Evolutionary conservation across 2,113 vertebrate genomes (phyloP).

Genomic region (Aepyceros melampus): DNA sequence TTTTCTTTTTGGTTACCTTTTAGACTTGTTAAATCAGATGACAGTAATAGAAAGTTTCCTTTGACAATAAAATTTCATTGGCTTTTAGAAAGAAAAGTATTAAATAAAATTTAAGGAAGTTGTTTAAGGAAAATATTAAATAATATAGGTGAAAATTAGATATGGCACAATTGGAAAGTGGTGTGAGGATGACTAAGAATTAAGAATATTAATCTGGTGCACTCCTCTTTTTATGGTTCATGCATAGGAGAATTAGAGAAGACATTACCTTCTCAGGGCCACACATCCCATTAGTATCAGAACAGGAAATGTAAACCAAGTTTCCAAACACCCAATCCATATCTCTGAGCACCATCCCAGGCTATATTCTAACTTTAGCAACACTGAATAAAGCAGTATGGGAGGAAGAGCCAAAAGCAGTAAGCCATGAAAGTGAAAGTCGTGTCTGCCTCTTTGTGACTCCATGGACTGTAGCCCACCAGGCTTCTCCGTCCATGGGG

Average conservation of each 20-base stretch:
- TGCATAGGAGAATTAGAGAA: not conserved
- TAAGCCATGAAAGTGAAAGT: not conserved
- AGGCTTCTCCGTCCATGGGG: not conserved
- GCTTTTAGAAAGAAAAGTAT: not conserved
- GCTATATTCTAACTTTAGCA: not conserved
- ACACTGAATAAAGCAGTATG: not conserved
- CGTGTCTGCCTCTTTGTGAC: not conserved
- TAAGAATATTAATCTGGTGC: not conserved
- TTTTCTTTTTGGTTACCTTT: not conserved
- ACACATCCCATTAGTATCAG: not conserved
- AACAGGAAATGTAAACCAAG: not conserved
- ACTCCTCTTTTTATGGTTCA: not conserved
- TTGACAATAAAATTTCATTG: not conserved
- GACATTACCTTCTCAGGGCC: not conserved
- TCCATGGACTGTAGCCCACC: not conserved
- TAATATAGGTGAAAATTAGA: not conserved
- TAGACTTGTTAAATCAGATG: not conserved
- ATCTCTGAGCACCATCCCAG: not conserved
- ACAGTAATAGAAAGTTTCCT: not conserved
- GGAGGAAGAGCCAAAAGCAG: not conserved
- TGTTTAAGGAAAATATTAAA: not conserved
- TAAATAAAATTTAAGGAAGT: not conserved
- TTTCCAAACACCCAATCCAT: accelerated
- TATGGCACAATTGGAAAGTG: not conserved
- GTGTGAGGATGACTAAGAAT: not conserved